A percentile compares a stretch with the other conserved stretches of the same genome.
Conservation (phyloP, 2,113 vertebrate genomes). For the Cynopterus brachyotis region DNA sequence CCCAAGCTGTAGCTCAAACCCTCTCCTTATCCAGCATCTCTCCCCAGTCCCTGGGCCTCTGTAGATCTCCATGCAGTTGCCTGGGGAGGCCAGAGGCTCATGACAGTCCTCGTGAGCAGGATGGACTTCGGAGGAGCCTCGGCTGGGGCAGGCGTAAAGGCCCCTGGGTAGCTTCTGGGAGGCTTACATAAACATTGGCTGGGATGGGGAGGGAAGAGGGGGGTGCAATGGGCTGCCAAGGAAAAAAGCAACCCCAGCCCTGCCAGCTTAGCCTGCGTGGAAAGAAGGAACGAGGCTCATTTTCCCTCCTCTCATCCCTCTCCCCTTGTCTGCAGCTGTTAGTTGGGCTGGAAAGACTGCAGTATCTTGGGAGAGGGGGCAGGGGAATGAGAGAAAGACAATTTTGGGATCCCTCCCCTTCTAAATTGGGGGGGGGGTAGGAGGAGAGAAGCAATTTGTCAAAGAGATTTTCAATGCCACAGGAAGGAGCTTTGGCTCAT, state of each 20-base stretch:
- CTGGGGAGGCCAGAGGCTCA: slow-evolving; percentile 20
- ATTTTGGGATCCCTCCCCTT: slow-evolving; percentile 63
- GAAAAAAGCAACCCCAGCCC: background rate
- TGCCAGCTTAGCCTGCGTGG: slow-evolving; percentile 10
- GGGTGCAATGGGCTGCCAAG: background rate
- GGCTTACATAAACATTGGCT: slow-evolving; percentile 70
- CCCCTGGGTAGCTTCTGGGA: slow-evolving; percentile 46
- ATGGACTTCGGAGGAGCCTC: slow-evolving; percentile 19
- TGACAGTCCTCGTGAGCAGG: slow-evolving; percentile 64
- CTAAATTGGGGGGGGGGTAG: background rate
- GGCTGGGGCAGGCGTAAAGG: background rate
- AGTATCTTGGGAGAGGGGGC: slow-evolving; percentile 54
- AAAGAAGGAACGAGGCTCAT: slow-evolving; percentile 52
- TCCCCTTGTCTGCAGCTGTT: slow-evolving; percentile 70
- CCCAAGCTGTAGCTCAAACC: background rate
- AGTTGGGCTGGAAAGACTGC: slow-evolving; percentile 70
- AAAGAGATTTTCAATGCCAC: slow-evolving; percentile 67
- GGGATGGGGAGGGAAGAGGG: background rate
- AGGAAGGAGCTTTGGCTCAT: slow-evolving; percentile 73
- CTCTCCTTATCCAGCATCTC: background rate
- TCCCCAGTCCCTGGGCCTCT: background rate
- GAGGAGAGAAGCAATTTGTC: slow-evolving; percentile 76
- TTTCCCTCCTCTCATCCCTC: slow-evolving; percentile 54
- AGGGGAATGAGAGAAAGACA: slow-evolving; percentile 42
- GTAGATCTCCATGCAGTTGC: slow-evolving; percentile 26